These are phyloP conservation scores for Anastrepha obliqua DNA, from an alignment of 1,140 invertebrate genomes.

Conservation along the genomic window DNA sequence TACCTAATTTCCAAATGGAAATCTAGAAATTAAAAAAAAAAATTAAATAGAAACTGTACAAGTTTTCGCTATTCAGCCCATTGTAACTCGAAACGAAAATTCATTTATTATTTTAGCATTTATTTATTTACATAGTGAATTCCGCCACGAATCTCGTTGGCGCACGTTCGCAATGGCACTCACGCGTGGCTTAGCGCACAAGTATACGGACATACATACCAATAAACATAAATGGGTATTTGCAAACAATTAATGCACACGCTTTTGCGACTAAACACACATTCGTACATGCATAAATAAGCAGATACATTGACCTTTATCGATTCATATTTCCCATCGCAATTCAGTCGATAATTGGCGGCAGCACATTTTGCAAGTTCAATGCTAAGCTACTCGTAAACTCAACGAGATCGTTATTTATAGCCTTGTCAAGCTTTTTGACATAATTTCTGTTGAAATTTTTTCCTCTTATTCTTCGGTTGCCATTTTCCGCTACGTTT, in stretches of 20 bases:
- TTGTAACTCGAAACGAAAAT: too few relatives aligned
- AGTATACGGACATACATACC: background rate
- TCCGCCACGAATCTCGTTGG: too few relatives aligned
- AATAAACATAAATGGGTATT: background rate
- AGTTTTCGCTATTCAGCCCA: too few relatives aligned
- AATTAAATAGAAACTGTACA: too few relatives aligned
- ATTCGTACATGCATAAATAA: background rate
- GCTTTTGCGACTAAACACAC: background rate
- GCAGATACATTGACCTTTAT: slow-evolving; percentile 34
- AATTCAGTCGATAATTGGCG: background rate
- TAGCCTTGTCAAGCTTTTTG: slow-evolving; percentile 33
- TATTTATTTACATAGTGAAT: too few relatives aligned
- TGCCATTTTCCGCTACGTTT: background rate
- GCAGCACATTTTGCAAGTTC: slow-evolving; percentile 31
- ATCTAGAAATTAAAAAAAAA: too few relatives aligned
- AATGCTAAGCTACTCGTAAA: slow-evolving; percentile 12
- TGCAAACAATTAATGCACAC: background rate
- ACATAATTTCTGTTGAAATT: slow-evolving; percentile 1
- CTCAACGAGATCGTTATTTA: slow-evolving; percentile 21
- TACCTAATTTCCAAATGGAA: too few relatives aligned
- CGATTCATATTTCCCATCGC: slow-evolving; percentile 8
- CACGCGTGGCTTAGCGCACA: background rate
- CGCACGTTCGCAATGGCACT: background rate
- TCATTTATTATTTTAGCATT: too few relatives aligned
- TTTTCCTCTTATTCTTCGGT: background rate